Evolutionary conservation across 2,888 invertebrate genomes (phyloP).

Genomic region (Diloba caeruleocephala): DNA sequence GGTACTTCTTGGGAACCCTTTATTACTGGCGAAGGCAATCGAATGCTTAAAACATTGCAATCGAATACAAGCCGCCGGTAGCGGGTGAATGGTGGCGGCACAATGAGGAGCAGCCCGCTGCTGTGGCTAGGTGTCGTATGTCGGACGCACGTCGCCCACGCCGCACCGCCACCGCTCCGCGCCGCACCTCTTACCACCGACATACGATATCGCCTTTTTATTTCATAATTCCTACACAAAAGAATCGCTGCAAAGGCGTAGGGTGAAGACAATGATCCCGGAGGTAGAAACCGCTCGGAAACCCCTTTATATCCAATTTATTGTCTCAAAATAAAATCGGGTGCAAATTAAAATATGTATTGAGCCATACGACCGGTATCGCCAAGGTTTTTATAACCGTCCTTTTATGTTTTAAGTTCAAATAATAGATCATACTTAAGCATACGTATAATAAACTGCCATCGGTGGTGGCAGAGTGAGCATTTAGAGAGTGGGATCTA

Average conservation of each 20-base stretch:
- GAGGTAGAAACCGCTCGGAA: slow-evolving; percentile 86
- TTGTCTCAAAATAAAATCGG: slow-evolving; percentile 89
- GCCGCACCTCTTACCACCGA: slow-evolving; percentile 76
- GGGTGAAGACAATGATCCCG: slow-evolving; percentile 89
- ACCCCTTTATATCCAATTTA: slow-evolving; percentile 87
- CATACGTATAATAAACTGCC: slow-evolving; percentile 31
- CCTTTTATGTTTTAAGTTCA: slow-evolving; percentile 59
- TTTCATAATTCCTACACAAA: slow-evolving; percentile 87
- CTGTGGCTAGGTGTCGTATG: slow-evolving; percentile 73
- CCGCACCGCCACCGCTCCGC: slow-evolving; percentile 64
- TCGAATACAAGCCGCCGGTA: slow-evolving; percentile 78
- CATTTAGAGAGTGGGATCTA: slow-evolving; percentile 10
- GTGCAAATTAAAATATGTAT: slow-evolving; percentile 88
- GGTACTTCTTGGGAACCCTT: slow-evolving; percentile 87
- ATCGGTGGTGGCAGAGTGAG: slow-evolving; percentile 9
- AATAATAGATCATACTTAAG: slow-evolving; percentile 49
- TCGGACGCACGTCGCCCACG: slow-evolving; percentile 67
- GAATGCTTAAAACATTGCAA: slow-evolving; percentile 88
- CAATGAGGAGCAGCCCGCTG: slow-evolving; percentile 64
- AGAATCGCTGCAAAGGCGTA: slow-evolving; percentile 81
- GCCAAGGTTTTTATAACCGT: slow-evolving; percentile 63
- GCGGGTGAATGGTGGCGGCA: slow-evolving; percentile 72
- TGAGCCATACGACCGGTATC: slow-evolving; percentile 67
- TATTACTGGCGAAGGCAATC: slow-evolving; percentile 85
- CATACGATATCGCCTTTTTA: slow-evolving; percentile 88